phyloP scores from a whole-genome alignment of 2,888 invertebrate species.

The Erebia ligea region DNA sequence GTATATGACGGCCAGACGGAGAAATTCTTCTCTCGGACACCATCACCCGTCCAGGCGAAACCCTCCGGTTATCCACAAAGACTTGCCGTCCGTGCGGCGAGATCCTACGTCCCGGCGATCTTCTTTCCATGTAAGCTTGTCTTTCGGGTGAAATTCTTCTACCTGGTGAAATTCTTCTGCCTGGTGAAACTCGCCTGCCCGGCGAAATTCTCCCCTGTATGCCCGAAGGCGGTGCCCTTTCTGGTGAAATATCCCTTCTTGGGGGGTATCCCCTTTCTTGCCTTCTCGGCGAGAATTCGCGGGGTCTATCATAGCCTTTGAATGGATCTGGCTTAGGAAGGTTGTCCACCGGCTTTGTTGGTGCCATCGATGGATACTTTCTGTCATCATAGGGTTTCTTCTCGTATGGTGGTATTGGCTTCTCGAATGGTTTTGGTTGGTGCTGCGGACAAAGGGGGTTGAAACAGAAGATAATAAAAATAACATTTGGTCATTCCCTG shows the following conservation, averaged over 20 bases:
- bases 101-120: conserved; percentile 33
- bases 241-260: conserved; percentile 42
- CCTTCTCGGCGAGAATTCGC: conserved; percentile 29
- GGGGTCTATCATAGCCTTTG: conserved; percentile 25
- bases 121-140: conserved; percentile 7
- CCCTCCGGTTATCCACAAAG: conserved; percentile 31
- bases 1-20: conserved; percentile 20
- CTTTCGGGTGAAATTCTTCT: conserved; percentile 35
- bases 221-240: conserved; percentile 43
- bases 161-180: conserved; percentile 33
- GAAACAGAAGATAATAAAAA: not conserved
- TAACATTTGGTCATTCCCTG: not conserved
- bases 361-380: conserved; percentile 24
- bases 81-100: conserved; percentile 34
- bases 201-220: conserved; percentile 31
- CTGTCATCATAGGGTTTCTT: conserved; percentile 36
- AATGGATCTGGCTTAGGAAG: conserved; percentile 13
- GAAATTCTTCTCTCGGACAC: not conserved
- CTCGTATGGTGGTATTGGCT: conserved; percentile 27
- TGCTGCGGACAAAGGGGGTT: conserved; percentile 12
- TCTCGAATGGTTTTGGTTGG: conserved; percentile 36
- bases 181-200: not conserved
- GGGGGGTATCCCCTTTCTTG: conserved; percentile 21
- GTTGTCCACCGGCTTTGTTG: conserved; percentile 30
- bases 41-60: conserved; percentile 6